Conservation (phyloP, 2,888 invertebrate genomes). For the Drymonia ruficornis region DNA sequence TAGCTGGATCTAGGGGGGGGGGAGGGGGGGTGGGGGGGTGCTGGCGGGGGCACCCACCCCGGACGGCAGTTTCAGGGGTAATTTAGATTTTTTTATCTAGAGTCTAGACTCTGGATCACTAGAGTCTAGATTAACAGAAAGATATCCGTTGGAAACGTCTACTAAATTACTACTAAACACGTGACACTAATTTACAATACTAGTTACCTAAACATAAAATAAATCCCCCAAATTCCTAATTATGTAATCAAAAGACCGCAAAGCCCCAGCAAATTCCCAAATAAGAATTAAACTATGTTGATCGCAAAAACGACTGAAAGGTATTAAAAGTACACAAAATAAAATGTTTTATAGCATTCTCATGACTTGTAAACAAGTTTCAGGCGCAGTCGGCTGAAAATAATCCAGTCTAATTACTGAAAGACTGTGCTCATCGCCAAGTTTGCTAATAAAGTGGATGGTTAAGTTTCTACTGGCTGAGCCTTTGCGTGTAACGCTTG, state of each 20-base stretch:
- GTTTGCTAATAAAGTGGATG: conserved; percentile 82
- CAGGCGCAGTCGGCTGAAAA: conserved; percentile 67
- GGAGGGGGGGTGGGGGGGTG: too few relatives aligned
- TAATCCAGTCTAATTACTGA: conserved; percentile 80
- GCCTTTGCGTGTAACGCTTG: conserved; percentile 41
- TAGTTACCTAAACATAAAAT: too few relatives aligned
- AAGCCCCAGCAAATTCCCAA: background rate
- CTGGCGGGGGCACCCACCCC: too few relatives aligned
- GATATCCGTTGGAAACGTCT: too few relatives aligned
- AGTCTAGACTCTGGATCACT: too few relatives aligned
- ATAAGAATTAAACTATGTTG: background rate
- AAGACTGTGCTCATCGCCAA: conserved; percentile 72
- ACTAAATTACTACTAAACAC: too few relatives aligned
- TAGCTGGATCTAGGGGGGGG: too few relatives aligned
- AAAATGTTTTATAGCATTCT: conserved; percentile 34
- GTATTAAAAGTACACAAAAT: conserved; percentile 27
- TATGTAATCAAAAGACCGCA: background rate
- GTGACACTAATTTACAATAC: too few relatives aligned
- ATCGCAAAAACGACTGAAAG: conserved; percentile 11
- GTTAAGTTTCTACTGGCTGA: conserved; percentile 63
- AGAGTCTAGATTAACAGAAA: too few relatives aligned
- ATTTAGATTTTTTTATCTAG: too few relatives aligned
- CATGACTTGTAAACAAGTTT: conserved; percentile 53
- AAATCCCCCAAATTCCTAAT: background rate
- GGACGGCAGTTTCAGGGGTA: too few relatives aligned